Base-by-base conservation (phyloP, 92 coral and sea anemone species). In the Scolanthus callimorphus region DNA sequence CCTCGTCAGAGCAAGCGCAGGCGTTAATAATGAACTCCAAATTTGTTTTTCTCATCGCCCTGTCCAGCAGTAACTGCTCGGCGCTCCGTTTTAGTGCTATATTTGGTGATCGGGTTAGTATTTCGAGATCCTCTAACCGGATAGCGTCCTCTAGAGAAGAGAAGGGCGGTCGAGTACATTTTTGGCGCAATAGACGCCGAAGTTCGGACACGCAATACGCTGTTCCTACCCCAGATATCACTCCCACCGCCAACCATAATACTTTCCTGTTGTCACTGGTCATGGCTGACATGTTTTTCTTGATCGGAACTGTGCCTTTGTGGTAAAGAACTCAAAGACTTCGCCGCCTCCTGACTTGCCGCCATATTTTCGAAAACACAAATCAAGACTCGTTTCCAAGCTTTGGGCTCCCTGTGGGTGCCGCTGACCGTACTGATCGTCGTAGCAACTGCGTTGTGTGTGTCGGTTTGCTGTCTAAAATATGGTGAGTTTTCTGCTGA, bases 171-270 rank as follows among this genome's bases (percentile, higher is more conserved):
- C 90, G 73, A 10, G 86, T 84, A 57, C 95, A 89, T 60, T 76
- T 80, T 62, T 94, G 82, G 17, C 95, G 72, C 49, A 94, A 41
- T 15, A 73, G 20, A 37, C 65, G 84, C 44, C 97, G 85, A 38
- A 94, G 58, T 45, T 84, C 74, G n/a, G 81, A 34, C 29, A 89
- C 19, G 57, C 95, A 80, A 25, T 67, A 70, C n/a, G 83, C 76
- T n/a, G 81, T 70, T n/a, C 95, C 90, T 11, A 77, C 55, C 1
- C 99, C 99, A 6, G 96, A 83, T 3, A 88, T 29, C 11, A 88
- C 39, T 21, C 96, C 96, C 20, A 74, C 77, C 21, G 90, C 58
- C 1, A 88, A 12, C 90, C 95, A 87, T 28, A 87, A 22, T 13
- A 52, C 58, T 23, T 24, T 82, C 70, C 60, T 78, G 43, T 73